Conservation (phyloP, 2,797 vertebrate species). For the Anisognathus igniventris region DNA sequence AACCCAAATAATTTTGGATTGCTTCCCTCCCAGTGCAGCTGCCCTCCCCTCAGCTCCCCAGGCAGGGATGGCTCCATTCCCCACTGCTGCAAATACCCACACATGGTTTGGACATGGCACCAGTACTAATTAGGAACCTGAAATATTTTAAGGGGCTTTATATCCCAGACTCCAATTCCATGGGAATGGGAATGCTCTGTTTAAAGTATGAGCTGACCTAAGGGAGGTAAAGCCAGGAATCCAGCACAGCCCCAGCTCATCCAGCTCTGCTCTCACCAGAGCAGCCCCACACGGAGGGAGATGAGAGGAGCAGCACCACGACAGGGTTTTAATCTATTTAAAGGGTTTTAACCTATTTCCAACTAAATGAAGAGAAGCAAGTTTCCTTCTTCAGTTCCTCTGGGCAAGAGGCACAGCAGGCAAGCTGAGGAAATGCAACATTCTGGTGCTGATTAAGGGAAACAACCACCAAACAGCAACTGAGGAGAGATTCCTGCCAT, state of each 20-base stretch:
- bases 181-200: not conserved
- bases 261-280: not conserved
- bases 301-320: not conserved
- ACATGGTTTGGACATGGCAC: not conserved
- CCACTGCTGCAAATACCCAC: not conserved
- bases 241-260: not conserved
- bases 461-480: not conserved
- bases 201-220: not conserved
- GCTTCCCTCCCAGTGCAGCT: not conserved
- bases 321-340: not conserved
- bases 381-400: constrained; percentile 39
- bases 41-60: not conserved
- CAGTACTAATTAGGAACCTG: not conserved
- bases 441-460: not conserved
- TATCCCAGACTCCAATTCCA: not conserved
- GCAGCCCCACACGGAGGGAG: not conserved
- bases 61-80: not conserved
- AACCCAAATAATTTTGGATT: not conserved
- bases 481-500: not conserved
- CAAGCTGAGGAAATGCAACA: constrained; percentile 36
- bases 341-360: not conserved
- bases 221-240: not conserved
- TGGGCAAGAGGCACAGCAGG: constrained; percentile 45
- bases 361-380: not conserved
- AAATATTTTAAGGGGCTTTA: not conserved